These are phyloP conservation scores for Temnothorax nylanderi DNA, from an alignment of 1,140 invertebrate species.

Conservation along the genomic window DNA sequence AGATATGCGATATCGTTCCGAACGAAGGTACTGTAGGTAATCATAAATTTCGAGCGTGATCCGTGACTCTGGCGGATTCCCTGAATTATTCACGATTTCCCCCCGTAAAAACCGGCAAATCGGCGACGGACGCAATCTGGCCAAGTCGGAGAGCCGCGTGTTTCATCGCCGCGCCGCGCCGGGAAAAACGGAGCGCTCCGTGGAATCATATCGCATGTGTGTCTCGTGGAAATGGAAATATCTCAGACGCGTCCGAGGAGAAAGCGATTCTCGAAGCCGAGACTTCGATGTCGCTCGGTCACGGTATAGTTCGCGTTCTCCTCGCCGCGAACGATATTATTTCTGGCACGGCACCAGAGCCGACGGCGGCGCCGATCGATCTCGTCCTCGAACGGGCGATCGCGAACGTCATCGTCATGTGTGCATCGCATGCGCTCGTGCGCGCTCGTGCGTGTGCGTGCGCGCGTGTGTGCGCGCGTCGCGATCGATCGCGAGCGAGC, in stretches of 20 bases:
- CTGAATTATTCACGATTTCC: conserved; percentile 45
- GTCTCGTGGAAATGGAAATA: conserved; percentile 21
- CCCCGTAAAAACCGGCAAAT: conserved; percentile 23
- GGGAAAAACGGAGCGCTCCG: conserved; percentile 26
- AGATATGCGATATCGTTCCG: not conserved
- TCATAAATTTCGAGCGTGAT: conserved; percentile 5
- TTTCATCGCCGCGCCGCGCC: not conserved
- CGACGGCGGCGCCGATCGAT: conserved; percentile 35
- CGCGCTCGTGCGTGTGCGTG: not conserved
- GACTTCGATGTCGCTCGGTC: conserved; percentile 28
- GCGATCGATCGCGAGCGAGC: conserved; percentile 43
- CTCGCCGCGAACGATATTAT: conserved; percentile 48
- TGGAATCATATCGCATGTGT: not conserved
- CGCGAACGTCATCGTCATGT: conserved; percentile 28
- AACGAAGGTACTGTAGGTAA: not conserved
- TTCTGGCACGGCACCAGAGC: conserved; percentile 54
- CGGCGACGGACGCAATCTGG: conserved; percentile 17
- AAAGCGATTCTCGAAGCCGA: conserved; percentile 36
- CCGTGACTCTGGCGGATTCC: not conserved
- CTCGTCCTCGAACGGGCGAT: conserved; percentile 58
- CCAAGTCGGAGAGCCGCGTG: not conserved
- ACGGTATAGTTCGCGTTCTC: conserved; percentile 56
- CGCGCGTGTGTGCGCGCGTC: not conserved
- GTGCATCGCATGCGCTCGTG: not conserved
- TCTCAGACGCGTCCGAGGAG: conserved; percentile 47